Conservation (phyloP, 2,113 vertebrate genomes). For the Verasper variegatus region DNA sequence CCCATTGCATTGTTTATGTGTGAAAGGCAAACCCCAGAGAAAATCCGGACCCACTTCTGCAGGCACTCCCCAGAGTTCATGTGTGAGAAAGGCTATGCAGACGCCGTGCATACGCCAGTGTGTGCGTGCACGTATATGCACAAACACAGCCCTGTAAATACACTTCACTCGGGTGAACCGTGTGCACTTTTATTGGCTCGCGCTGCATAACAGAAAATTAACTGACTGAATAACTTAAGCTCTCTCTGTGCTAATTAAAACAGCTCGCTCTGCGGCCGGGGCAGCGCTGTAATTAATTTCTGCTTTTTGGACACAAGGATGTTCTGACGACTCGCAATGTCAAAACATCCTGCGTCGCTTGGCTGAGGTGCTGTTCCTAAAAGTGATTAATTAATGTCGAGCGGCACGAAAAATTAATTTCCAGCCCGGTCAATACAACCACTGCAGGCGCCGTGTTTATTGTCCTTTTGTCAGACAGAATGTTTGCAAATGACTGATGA, state of each 20-base stretch:
- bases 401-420: slow-evolving; percentile 38
- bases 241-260: slow-evolving; percentile 78
- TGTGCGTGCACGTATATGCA: background rate
- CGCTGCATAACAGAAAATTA: slow-evolving; percentile 71
- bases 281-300: slow-evolving; percentile 77
- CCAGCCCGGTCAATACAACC: slow-evolving; percentile 30
- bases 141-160: background rate
- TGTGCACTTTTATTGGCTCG: slow-evolving; percentile 62
- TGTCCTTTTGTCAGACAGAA: slow-evolving; percentile 8
- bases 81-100: background rate
- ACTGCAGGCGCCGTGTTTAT: slow-evolving; percentile 31
- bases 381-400: slow-evolving; percentile 50
- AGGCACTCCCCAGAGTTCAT: too few species aligned
- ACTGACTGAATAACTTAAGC: slow-evolving; percentile 74
- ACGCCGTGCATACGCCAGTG: background rate
- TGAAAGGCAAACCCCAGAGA: too few species aligned
- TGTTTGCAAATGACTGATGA: slow-evolving; percentile 12
- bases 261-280: slow-evolving; percentile 62
- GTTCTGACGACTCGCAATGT: slow-evolving; percentile 66
- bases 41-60: too few species aligned
- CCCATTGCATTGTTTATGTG: too few species aligned
- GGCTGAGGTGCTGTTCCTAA: slow-evolving; percentile 40
- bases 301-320: slow-evolving; percentile 67
- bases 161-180: slow-evolving; percentile 33
- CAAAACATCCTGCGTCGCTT: slow-evolving; percentile 48